Evolutionary conservation across 2,113 vertebrate genomes (phyloP).

Genomic region (Hylia prasina): DNA sequence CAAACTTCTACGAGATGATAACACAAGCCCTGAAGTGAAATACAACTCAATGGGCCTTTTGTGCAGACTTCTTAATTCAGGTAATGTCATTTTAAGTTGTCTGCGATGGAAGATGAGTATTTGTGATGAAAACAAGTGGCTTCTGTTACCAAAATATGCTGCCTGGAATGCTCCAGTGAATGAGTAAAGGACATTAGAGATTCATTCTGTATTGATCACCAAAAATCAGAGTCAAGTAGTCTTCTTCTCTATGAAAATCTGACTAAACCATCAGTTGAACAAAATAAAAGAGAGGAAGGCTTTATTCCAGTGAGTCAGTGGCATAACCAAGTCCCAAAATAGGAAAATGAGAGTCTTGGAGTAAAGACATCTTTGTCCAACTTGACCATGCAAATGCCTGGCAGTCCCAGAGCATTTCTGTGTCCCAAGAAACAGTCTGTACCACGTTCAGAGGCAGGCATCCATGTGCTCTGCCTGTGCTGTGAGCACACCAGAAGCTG

Average conservation of each 20-base stretch:
- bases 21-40: conserved; percentile 82
- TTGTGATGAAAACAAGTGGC: neutral
- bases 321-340: neutral
- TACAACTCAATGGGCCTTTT: conserved; percentile 81
- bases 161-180: neutral
- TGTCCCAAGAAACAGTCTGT: neutral
- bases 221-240: neutral
- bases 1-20: conserved; percentile 79
- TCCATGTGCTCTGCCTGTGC: neutral
- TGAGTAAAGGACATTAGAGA: neutral
- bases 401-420: neutral
- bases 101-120: neutral
- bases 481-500: neutral
- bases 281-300: neutral
- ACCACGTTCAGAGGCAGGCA: neutral
- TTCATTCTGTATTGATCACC: neutral
- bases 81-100: conserved; percentile 55
- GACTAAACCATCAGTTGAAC: neutral
- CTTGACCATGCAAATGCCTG: neutral
- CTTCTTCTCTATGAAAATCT: neutral
- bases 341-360: neutral
- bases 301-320: neutral
- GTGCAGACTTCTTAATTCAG: conserved; percentile 82
- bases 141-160: neutral
- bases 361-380: neutral